Conservation (phyloP, 1,140 invertebrate species). For the Pachypeltis micranthus region DNA sequence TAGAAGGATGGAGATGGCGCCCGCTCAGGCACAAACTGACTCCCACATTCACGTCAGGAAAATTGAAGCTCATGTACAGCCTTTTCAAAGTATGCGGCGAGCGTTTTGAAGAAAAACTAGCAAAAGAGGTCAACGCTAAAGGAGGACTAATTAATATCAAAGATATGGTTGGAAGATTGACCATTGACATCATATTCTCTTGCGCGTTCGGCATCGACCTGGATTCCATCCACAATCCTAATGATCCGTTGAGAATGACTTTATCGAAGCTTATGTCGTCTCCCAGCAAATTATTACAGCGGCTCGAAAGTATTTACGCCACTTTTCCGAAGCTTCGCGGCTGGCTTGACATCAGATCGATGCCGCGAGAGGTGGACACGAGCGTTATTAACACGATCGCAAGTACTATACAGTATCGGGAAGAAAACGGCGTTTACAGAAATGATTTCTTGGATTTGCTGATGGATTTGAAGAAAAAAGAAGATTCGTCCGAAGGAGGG, state of each 20-base stretch:
- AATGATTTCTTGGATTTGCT: conserved; percentile 44
- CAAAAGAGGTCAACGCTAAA: conserved; percentile 18
- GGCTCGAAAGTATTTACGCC: neutral
- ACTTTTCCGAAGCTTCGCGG: neutral
- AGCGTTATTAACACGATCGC: conserved; percentile 37
- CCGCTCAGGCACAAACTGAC: conserved; percentile 30
- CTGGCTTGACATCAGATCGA: neutral
- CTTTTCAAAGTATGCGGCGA: conserved; percentile 11
- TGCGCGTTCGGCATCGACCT: conserved; percentile 46
- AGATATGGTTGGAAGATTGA: conserved; percentile 38
- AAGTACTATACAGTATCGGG: conserved; percentile 37
- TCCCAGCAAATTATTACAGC: neutral
- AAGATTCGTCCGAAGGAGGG: neutral
- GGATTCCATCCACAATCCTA: conserved; percentile 40
- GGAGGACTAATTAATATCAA: conserved; percentile 32
- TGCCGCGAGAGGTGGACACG: conserved; percentile 15
- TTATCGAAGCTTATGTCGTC: conserved; percentile 25
- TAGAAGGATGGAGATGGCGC: conserved; percentile 33
- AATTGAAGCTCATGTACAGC: conserved; percentile 31
- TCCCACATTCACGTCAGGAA: conserved; percentile 27
- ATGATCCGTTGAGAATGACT: conserved; percentile 39
- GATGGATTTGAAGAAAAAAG: conserved; percentile 33
- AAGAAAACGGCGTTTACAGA: conserved; percentile 33
- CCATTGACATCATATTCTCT: conserved; percentile 43
- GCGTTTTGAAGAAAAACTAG: neutral